phyloP scores from a whole-genome alignment of 2,888 invertebrate species.

The Parthenolecanium corni region DNA sequence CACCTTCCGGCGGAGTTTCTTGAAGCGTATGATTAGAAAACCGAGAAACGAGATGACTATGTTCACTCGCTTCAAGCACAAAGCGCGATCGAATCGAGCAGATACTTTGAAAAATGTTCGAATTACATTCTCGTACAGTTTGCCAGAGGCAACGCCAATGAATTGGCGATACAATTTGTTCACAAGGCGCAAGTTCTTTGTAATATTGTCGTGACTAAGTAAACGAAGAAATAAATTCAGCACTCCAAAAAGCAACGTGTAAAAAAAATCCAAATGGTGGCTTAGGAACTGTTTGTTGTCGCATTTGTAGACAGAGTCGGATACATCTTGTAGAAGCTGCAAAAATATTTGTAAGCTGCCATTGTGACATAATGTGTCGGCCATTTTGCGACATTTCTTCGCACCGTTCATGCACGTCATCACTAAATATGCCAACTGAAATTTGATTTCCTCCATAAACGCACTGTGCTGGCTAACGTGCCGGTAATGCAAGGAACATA shows the following conservation, averaged over 20 bases:
- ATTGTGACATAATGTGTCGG: constrained; percentile 29
- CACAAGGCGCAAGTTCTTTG: constrained; percentile 7
- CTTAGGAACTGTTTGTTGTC: not conserved
- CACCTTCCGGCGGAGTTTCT: constrained; percentile 47
- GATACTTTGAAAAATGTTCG: constrained; percentile 3
- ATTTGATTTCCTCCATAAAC: constrained; percentile 18
- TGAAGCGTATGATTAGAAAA: constrained; percentile 46
- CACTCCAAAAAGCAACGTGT: constrained; percentile 7
- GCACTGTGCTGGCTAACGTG: constrained; percentile 10
- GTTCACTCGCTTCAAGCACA: constrained; percentile 26
- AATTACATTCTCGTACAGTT: constrained; percentile 11
- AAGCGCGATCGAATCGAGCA: constrained; percentile 1
- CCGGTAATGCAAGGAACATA: constrained; percentile 48
- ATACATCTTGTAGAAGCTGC: constrained; percentile 30
- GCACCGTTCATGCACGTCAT: constrained; percentile 17
- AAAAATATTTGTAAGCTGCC: constrained; percentile 30
- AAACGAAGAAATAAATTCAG: constrained; percentile 21
- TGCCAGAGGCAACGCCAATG: constrained; percentile 10
- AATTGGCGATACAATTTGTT: constrained; percentile 21
- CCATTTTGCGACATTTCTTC: constrained; percentile 22
- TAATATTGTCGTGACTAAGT: constrained; percentile 16
- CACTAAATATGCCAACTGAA: constrained; percentile 29
- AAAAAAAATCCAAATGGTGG: constrained; percentile 13
- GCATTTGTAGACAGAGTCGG: constrained; percentile 20
- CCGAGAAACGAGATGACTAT: constrained; percentile 37